Conservation (phyloP, 1,140 invertebrate genomes). For the Dendrolimus kikuchii region DNA sequence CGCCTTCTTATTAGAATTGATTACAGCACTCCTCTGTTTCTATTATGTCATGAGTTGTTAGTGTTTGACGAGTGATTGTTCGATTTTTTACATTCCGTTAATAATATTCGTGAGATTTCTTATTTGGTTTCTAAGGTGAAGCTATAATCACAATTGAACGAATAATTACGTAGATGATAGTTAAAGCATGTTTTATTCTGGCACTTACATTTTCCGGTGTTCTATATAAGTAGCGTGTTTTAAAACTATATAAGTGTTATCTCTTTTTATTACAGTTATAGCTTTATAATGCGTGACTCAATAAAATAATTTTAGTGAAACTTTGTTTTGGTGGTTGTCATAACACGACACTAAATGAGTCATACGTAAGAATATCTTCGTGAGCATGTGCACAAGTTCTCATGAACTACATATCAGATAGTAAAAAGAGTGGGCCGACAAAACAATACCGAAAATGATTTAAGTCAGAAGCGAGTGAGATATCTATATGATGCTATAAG, state of each 20-base stretch:
- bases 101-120: constrained; percentile 25
- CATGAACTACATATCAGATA: constrained; percentile 46
- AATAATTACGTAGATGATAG: constrained; percentile 18
- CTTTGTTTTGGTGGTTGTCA: too few species aligned
- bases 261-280: constrained; percentile 1
- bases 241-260: constrained; percentile 9
- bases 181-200: constrained; percentile 13
- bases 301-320: background rate
- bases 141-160: constrained; percentile 23
- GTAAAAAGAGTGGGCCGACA: constrained; percentile 32
- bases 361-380: constrained; percentile 28
- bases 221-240: constrained; percentile 9
- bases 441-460: constrained; percentile 12
- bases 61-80: constrained; percentile 34
- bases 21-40: constrained; percentile 38
- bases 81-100: constrained; percentile 21
- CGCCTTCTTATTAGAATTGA: constrained; percentile 43
- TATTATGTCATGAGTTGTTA: constrained; percentile 39
- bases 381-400: constrained; percentile 40
- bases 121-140: constrained; percentile 24
- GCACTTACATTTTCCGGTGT: constrained; percentile 12
- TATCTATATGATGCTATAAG: background rate
- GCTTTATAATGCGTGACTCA: background rate
- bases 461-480: background rate
- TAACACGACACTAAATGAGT: too few species aligned